A percentile compares a stretch with the other conserved stretches of the same genome.
These are phyloP conservation scores for Hypomesus transpacificus DNA, from an alignment of 2,113 vertebrate species.

Conservation along the genomic window DNA sequence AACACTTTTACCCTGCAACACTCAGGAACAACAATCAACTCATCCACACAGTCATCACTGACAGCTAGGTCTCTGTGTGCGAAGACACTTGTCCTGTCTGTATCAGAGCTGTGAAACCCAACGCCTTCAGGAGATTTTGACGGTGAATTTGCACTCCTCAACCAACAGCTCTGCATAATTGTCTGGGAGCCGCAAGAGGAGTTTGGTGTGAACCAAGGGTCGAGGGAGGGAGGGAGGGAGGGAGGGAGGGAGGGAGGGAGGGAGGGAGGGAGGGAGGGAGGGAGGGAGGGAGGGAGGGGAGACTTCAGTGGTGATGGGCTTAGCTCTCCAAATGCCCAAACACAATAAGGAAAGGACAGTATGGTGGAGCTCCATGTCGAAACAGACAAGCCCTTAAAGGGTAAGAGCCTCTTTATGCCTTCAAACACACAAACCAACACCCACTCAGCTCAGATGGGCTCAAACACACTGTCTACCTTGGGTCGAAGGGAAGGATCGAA, in stretches of 20 bases:
- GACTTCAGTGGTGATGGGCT: slow-evolving; percentile 26
- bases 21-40: no score
- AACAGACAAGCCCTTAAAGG: background rate
- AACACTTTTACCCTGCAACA: no score
- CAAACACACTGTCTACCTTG: no score
- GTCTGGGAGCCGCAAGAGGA: background rate
- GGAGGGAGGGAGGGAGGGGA: slow-evolving; percentile 20
- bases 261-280: background rate
- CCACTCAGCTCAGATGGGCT: no score
- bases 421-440: slow-evolving; percentile 2
- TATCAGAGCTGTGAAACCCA: slow-evolving; percentile 39
- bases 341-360: slow-evolving; percentile 31
- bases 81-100: background rate
- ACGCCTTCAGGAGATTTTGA: background rate
- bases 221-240: background rate
- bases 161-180: background rate
- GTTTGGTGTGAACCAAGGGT: background rate
- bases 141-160: background rate
- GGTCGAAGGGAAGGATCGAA: no score
- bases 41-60: no score
- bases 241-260: background rate
- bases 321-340: background rate
- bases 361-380: slow-evolving; percentile 42
- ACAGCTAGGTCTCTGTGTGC: no score
- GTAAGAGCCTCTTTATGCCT: slow-evolving; percentile 26